Base-by-base conservation (phyloP, 2,888 invertebrate genomes). In the Synergus umbraculus region DNA sequence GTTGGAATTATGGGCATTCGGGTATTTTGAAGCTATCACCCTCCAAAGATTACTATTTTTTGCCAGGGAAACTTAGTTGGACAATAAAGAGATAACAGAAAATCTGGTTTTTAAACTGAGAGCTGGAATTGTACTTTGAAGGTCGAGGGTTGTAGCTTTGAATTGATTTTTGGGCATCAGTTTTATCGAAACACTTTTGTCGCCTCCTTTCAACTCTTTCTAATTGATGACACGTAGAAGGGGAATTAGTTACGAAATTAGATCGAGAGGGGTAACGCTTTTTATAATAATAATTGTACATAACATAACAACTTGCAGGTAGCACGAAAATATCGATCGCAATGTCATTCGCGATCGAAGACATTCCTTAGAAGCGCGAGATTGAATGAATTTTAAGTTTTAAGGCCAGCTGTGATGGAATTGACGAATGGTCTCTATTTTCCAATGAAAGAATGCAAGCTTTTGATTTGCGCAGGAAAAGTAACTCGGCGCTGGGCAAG, bases 401-500 rank as follows among this genome's bases (percentile, higher is more conserved):
- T 85, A 86, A 89, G 86, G 86, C 82, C 85, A 89, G 87, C 89
- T 89, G 88, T 89, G 88, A 89, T 89, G 88, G 87, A 85, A 85
- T 83, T 83, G 83, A 86, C 82, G 83, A 85, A 83, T 84, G 85
- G 83, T 79, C 81, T 67, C 60, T 67, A 44, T 54, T 78, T 37
- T 64, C 67, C 67, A 49, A 69, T 43, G 67, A 78, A 78, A 73
- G 65, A 89, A 89, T 87, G 86, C 83, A 87, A 90, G 88, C 86
- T 87, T 89, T 89, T 89, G 86, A 90, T 88, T 89, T 90, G 89
- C 90, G 89, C 90, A 89, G 90, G 90, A 87, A 85, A 89, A 87
- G 84, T 88, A 87, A 87, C 86, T 86, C 83, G 86, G 83, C 85
- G 86, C 85, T 86, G 86, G 86, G 86, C 85, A 86, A 88, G 86